Evolutionary conservation across 2,113 vertebrate species (phyloP).

Genomic region (Spheniscus mendiculus): DNA sequence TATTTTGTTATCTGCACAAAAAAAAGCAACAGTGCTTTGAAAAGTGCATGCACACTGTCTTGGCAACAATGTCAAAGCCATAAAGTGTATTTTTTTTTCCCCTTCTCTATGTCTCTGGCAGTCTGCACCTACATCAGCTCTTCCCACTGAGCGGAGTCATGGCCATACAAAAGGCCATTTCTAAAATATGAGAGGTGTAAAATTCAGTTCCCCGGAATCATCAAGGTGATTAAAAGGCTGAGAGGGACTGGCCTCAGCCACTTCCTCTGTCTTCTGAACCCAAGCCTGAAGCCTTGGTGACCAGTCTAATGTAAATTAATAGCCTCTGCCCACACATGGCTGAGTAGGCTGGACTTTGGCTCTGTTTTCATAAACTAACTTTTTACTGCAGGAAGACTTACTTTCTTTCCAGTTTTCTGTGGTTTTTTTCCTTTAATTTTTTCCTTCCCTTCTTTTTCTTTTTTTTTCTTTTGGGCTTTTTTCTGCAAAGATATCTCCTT

Average conservation of each 20-base stretch:
- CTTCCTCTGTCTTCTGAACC: neutral
- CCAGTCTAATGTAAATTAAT: neutral
- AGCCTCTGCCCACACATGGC: neutral
- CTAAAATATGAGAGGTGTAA: neutral
- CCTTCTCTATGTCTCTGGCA: neutral
- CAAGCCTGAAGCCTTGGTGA: neutral
- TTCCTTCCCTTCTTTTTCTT: conserved; percentile 29
- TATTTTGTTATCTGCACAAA: neutral
- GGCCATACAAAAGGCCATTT: neutral
- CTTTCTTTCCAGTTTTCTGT: conserved; percentile 45
- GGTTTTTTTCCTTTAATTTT: neutral
- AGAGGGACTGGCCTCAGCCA: neutral
- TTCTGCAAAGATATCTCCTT: conserved; percentile 59
- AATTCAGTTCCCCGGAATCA: neutral
- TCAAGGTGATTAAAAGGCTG: neutral
- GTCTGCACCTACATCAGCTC: neutral
- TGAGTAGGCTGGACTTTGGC: neutral
- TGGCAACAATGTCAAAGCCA: neutral
- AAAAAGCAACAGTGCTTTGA: neutral
- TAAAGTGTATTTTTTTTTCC: neutral
- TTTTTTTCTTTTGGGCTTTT: conserved; percentile 34
- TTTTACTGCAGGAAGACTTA: neutral
- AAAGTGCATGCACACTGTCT: accelerated
- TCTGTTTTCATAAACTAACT: neutral
- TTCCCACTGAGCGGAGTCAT: neutral